Evolutionary conservation across 2,888 invertebrate species (phyloP), one percentile per base, ranked within the genome.

Genomic region (Eremobia ochroleuca): DNA sequence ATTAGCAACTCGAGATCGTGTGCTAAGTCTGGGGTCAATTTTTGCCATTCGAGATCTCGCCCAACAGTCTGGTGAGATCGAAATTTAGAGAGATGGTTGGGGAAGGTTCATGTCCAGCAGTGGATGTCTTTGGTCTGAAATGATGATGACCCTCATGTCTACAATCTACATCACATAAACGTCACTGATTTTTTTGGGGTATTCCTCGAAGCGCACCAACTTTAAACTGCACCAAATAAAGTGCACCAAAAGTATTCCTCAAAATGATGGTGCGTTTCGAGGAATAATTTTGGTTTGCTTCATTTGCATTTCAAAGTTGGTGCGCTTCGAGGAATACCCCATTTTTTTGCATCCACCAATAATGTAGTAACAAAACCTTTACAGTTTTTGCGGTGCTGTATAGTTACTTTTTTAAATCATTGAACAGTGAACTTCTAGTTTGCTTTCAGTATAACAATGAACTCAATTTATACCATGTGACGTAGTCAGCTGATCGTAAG

Each of bases 321-420:
- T n/a, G n/a, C n/a, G n/a, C n/a, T n/a, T n/a, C n/a, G n/a, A n/a
- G n/a, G n/a, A n/a, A n/a, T n/a, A n/a, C n/a, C n/a, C n/a, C n/a
- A 3, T 28, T 43, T 28, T 21, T 28, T 66, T 28, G 28, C 13
- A 28, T 43, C 11, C 9, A 28, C 43, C 3, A 43, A 43, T 43
- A 49, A 21, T 31, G 13, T 46, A 66, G 15, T 31, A 15, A 66
- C 13, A 28, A 37, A 21, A 28, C 28, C 21, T 28, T 55, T n/a
- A 8, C 37, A 58, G 4, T 15, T 55, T 37, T 65, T 25, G 58
- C 21, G 28, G 40, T n/a, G 25, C 4, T 62, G 21, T 34, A 34
- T 34, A n/a, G 62, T 70, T 18, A 43, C 2, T 58, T 77, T 73
- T 80, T 61, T 65, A 28, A 15, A 55, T 61, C n/a, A 82, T 70